A percentile compares a stretch with the other conserved stretches of the same genome.
Evolutionary conservation across 2,888 invertebrate species (phyloP).

Genomic region (Platycheirus albimanus): DNA sequence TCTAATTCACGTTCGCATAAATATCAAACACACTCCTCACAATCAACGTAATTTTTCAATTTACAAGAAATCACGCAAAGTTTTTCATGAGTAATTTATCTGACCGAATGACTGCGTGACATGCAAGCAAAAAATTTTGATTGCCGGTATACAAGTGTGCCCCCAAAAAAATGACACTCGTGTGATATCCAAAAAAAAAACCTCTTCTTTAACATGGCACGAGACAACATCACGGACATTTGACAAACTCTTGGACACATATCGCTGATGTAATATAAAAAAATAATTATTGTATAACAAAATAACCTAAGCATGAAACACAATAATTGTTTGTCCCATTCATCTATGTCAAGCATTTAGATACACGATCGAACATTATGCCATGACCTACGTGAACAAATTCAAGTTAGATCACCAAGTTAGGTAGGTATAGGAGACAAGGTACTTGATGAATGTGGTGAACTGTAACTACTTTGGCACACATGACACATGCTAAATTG

Average conservation of each 20-base stretch:
- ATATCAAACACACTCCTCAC: neutral
- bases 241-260: neutral
- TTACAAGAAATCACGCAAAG: constrained; percentile 16
- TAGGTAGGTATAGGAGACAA: too few relatives aligned
- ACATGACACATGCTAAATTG: neutral
- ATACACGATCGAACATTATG: constrained; percentile 29
- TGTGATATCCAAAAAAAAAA: neutral
- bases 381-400: constrained; percentile 57
- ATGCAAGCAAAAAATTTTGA: constrained; percentile 20
- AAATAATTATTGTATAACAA: constrained; percentile 46
- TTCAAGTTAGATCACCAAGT: constrained; percentile 9
- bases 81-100: constrained; percentile 4
- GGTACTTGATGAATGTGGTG: neutral
- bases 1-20: neutral
- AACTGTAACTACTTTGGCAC: constrained; percentile 9
- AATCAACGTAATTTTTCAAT: constrained; percentile 2
- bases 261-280: constrained; percentile 44
- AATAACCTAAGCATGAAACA: constrained; percentile 40
- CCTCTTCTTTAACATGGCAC: neutral
- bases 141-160: constrained; percentile 3
- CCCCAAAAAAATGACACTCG: constrained; percentile 24
- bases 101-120: constrained; percentile 12
- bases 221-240: constrained; percentile 20
- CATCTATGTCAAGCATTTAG: constrained; percentile 37
- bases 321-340: constrained; percentile 45